These are phyloP conservation scores for Burhinus bistriatus DNA, from an alignment of 2,113 vertebrate genomes.

Conservation along the genomic window DNA sequence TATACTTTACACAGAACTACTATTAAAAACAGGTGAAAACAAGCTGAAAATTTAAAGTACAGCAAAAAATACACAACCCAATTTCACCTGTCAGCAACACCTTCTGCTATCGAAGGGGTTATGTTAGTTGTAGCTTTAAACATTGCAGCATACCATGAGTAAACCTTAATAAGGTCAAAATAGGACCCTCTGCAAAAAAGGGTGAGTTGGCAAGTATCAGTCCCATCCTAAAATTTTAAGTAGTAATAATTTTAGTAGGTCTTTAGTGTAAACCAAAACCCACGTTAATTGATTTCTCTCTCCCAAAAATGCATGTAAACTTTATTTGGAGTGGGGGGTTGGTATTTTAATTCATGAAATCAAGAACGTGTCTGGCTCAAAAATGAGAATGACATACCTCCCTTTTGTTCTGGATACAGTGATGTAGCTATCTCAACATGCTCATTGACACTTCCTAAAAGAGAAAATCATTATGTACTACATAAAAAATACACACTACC, in stretches of 20 bases:
- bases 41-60: slow-evolving; percentile 57
- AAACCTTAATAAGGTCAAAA: slow-evolving; percentile 81
- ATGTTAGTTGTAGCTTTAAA: slow-evolving; percentile 53
- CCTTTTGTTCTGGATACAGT: slow-evolving; percentile 42
- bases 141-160: slow-evolving; percentile 59
- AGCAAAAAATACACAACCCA: slow-evolving; percentile 55
- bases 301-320: slow-evolving; percentile 22
- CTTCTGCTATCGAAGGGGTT: slow-evolving; percentile 60
- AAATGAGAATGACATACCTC: slow-evolving; percentile 48
- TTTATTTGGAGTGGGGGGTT: not conserved
- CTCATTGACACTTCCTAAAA: slow-evolving; percentile 43
- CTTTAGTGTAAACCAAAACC: slow-evolving; percentile 10
- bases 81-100: slow-evolving; percentile 57
- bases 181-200: slow-evolving; percentile 74
- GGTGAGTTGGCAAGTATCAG: slow-evolving; percentile 69
- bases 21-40: slow-evolving; percentile 52
- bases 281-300: slow-evolving; percentile 18
- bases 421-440: slow-evolving; percentile 26
- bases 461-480: slow-evolving; percentile 48
- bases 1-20: slow-evolving; percentile 57
- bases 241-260: slow-evolving; percentile 40
- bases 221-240: slow-evolving; percentile 42
- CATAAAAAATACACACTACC: slow-evolving; percentile 46
- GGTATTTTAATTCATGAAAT: slow-evolving; percentile 35
- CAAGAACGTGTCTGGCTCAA: slow-evolving; percentile 8